Conservation (phyloP, 1,140 invertebrate genomes). For the Sminthurides bifidus region DNA sequence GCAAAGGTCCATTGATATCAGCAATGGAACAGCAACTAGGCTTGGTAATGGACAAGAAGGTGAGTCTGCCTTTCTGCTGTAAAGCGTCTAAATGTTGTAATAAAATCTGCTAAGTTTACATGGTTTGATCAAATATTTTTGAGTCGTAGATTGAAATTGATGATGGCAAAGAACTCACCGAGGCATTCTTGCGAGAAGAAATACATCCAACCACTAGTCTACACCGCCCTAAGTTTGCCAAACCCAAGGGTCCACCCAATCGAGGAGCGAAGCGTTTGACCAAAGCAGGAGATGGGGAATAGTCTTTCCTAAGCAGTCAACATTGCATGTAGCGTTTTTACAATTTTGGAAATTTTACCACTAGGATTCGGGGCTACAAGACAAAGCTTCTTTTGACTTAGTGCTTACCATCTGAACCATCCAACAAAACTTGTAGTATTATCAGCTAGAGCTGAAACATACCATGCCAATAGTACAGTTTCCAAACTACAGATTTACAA, state of each 20-base stretch:
- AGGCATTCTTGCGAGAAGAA: constrained; percentile 80
- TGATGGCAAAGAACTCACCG: constrained; percentile 72
- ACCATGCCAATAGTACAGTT: too few relatives aligned
- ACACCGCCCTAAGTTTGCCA: constrained; percentile 80
- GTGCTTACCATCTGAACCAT: neutral
- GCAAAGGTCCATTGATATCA: constrained; percentile 75
- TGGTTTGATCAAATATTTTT: constrained; percentile 31
- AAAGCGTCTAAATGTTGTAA: too few relatives aligned
- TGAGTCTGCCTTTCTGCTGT: constrained; percentile 34
- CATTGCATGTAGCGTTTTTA: too few relatives aligned
- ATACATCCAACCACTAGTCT: constrained; percentile 84
- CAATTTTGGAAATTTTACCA: too few relatives aligned
- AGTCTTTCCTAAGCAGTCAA: too few relatives aligned
- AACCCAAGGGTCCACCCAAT: constrained; percentile 85
- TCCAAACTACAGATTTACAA: too few relatives aligned
- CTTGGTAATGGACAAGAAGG: constrained; percentile 73
- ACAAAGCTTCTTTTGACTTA: neutral
- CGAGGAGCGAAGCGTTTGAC: constrained; percentile 81
- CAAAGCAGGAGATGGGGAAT: constrained; percentile 41
- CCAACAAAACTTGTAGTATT: neutral
- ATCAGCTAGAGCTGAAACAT: neutral
- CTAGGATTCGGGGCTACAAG: neutral
- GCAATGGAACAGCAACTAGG: constrained; percentile 52
- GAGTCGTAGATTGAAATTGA: constrained; percentile 93
- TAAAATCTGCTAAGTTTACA: neutral